Conservation (phyloP, 1,140 invertebrate genomes). For the Eciton burchellii region DNA sequence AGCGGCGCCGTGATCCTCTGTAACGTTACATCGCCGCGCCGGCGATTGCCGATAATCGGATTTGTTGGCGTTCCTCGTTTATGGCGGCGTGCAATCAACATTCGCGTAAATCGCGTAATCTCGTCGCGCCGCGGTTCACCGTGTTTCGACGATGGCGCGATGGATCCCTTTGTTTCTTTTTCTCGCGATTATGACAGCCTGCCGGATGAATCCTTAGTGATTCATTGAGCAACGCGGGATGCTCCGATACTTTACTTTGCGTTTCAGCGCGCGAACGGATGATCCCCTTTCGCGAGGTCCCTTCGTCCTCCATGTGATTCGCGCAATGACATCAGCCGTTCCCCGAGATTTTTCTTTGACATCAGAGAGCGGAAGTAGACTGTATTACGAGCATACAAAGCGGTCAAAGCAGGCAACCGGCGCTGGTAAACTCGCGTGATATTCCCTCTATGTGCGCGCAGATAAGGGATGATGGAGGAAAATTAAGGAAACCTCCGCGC, state of each 20-base stretch:
- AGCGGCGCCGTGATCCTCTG: neutral
- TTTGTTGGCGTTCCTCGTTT: neutral
- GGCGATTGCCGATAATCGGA: neutral
- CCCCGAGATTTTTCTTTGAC: neutral
- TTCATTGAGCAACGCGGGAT: no score
- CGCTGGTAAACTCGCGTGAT: constrained; percentile 45
- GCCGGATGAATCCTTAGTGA: constrained; percentile 4
- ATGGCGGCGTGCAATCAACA: neutral
- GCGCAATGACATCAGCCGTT: constrained; percentile 6
- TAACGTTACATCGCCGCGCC: neutral
- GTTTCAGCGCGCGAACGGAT: neutral
- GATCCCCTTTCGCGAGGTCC: neutral
- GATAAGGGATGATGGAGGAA: constrained; percentile 52
- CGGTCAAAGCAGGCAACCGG: constrained; percentile 45
- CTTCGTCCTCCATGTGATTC: neutral
- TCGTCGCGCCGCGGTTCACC: neutral
- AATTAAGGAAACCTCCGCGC: constrained; percentile 56
- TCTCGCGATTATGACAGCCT: neutral
- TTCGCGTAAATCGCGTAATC: neutral
- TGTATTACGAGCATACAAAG: constrained; percentile 42
- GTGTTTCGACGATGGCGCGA: neutral
- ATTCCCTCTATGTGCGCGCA: constrained; percentile 5
- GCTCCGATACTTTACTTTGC: neutral
- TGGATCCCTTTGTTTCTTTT: neutral
- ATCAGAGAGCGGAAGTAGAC: constrained; percentile 43